Evolutionary conservation across 2,797 vertebrate genomes (phyloP).

Genomic region (Cercopithecus diana): DNA sequence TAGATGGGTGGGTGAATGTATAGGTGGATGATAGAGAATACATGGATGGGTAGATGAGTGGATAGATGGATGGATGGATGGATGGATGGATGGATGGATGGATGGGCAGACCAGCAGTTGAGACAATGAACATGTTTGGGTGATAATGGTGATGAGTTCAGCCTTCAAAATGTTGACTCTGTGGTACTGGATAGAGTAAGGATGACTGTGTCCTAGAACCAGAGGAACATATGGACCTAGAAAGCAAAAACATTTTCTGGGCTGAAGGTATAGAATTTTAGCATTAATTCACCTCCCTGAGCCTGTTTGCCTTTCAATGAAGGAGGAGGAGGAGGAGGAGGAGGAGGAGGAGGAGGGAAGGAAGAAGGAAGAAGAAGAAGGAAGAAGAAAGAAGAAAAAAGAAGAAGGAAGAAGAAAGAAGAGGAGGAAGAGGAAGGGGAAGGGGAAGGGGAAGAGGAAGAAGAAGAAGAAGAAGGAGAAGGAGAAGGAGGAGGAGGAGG

Average conservation of each 20-base stretch:
- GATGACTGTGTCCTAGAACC: not conserved
- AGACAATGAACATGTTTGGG: not conserved
- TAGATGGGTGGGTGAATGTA: not conserved
- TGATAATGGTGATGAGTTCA: not conserved
- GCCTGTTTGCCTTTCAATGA: not conserved
- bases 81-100: not conserved
- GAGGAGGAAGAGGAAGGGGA: too few relatives aligned
- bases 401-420: too few relatives aligned
- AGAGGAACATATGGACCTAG: not conserved
- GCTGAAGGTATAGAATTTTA: not conserved
- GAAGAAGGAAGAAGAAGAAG: fast-evolving
- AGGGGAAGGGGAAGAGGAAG: fast-evolving
- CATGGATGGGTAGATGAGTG: not conserved
- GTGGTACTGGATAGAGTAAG: not conserved
- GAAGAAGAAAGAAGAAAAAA: too few relatives aligned
- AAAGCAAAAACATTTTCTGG: not conserved
- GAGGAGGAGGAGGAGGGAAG: not conserved
- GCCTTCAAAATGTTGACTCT: not conserved
- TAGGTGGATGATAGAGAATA: not conserved
- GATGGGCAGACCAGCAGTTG: not conserved
- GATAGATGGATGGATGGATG: not conserved
- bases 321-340: not conserved
- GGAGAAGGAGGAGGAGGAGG: not conserved
- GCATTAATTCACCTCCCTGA: not conserved
- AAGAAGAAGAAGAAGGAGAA: fast-evolving